phyloP scores from a whole-genome alignment of 2,797 vertebrate species.

The Sorex maritimensis region DNA sequence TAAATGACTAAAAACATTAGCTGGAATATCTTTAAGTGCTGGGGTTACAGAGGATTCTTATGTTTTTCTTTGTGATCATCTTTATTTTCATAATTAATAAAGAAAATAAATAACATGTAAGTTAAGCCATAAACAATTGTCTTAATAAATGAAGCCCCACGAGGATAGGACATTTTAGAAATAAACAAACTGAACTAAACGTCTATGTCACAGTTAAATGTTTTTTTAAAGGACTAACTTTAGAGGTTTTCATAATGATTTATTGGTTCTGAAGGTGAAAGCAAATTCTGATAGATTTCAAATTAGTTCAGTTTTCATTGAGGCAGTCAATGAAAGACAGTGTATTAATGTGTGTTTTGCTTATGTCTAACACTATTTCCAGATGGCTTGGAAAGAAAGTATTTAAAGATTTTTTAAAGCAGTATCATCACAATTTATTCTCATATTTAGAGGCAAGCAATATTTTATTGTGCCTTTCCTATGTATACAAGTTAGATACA shows the following conservation, averaged over 20 bases:
- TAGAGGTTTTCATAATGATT: conserved; percentile 59
- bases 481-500: conserved; percentile 12
- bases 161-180: conserved; percentile 36
- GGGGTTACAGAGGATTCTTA: conserved; percentile 9
- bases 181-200: conserved; percentile 54
- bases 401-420: neutral
- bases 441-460: conserved; percentile 62
- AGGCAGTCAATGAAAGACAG: conserved; percentile 27
- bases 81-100: conserved; percentile 46
- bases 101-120: conserved; percentile 49
- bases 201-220: neutral
- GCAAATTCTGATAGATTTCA: conserved; percentile 60
- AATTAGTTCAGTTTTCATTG: conserved; percentile 62
- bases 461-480: conserved; percentile 29
- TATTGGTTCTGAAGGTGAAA: conserved; percentile 62
- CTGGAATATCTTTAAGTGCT: neutral
- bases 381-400: conserved; percentile 22
- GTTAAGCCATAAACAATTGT: conserved; percentile 62
- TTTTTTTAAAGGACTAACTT: conserved; percentile 43
- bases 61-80: conserved; percentile 38
- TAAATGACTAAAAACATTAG: conserved; percentile 29
- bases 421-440: conserved; percentile 62
- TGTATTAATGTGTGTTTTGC: conserved; percentile 52
- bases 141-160: conserved; percentile 35
- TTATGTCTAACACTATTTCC: conserved; percentile 66